These are phyloP conservation scores for Hylaea fasciaria DNA, from an alignment of 2,888 invertebrate species.

Conservation along the genomic window DNA sequence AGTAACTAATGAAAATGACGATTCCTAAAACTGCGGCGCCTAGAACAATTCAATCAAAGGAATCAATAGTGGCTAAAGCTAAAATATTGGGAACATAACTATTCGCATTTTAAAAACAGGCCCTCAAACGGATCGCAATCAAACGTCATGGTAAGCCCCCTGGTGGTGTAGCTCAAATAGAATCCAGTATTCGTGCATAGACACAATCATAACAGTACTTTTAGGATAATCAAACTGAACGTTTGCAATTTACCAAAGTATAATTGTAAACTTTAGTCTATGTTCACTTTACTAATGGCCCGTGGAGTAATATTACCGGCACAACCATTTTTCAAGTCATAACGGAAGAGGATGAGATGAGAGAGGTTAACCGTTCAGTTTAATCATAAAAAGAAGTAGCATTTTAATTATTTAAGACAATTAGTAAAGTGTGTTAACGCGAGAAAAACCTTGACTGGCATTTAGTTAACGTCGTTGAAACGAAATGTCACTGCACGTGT, in stretches of 20 bases:
- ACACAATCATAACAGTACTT: no score
- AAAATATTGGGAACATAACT: no score
- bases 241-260: constrained; percentile 10
- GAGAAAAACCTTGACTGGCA: constrained; percentile 20
- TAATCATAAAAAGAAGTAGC: neutral
- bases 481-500: constrained; percentile 29
- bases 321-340: constrained; percentile 1
- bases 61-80: no score
- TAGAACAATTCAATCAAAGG: no score
- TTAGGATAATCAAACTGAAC: neutral
- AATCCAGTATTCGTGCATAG: no score
- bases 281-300: constrained; percentile 10
- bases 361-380: neutral
- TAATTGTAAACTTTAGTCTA: constrained; percentile 5
- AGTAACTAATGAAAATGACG: no score
- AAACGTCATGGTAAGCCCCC: no score
- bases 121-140: no score
- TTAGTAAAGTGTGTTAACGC: constrained; percentile 28
- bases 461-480: constrained; percentile 31
- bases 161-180: no score
- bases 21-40: no score
- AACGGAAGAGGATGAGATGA: constrained; percentile 17
- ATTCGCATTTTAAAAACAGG: no score
- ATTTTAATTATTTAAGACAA: constrained; percentile 24
- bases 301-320: neutral